Percentiles rank a stretch among this genome's conserved stretches.
phyloP scores from a whole-genome alignment of 2,113 vertebrate species.

The Hydrochoerus hydrochaeris region DNA sequence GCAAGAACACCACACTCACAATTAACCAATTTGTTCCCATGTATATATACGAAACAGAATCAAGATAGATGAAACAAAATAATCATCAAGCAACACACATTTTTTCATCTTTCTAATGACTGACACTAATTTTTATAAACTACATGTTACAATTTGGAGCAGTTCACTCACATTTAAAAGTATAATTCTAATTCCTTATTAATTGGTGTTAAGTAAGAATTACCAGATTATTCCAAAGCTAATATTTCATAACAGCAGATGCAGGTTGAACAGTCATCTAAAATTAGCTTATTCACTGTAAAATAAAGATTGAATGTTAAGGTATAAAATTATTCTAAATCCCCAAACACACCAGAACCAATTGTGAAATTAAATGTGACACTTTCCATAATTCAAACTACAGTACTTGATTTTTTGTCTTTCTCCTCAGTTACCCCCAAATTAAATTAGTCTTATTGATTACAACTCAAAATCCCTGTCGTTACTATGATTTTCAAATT shows the following conservation, averaged over 20 bases:
- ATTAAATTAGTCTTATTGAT: slow-evolving; percentile 80
- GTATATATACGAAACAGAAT: neutral
- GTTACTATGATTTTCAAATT: slow-evolving; percentile 72
- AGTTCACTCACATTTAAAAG: slow-evolving; percentile 63
- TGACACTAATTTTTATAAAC: slow-evolving; percentile 61
- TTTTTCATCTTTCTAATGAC: neutral
- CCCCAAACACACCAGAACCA: slow-evolving; percentile 82
- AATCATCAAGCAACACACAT: neutral
- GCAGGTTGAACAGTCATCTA: slow-evolving; percentile 70
- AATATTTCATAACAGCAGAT: slow-evolving; percentile 65
- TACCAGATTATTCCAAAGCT: slow-evolving; percentile 76
- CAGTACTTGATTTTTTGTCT: slow-evolving; percentile 71
- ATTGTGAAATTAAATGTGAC: slow-evolving; percentile 82
- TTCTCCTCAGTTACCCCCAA: slow-evolving; percentile 75
- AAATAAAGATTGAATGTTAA: slow-evolving; percentile 82
- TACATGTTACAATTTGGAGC: slow-evolving; percentile 48
- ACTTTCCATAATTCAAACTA: slow-evolving; percentile 79
- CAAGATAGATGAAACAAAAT: slow-evolving; percentile 44
- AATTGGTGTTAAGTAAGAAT: slow-evolving; percentile 75
- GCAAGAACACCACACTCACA: neutral
- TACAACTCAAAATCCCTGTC: slow-evolving; percentile 74
- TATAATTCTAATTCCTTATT: slow-evolving; percentile 74
- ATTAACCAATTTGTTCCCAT: slow-evolving; percentile 35
- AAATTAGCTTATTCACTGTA: slow-evolving; percentile 78
- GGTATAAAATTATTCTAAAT: slow-evolving; percentile 84